Conservation (phyloP, 2,113 vertebrate genomes). For the Microcebus lehilahytsara region DNA sequence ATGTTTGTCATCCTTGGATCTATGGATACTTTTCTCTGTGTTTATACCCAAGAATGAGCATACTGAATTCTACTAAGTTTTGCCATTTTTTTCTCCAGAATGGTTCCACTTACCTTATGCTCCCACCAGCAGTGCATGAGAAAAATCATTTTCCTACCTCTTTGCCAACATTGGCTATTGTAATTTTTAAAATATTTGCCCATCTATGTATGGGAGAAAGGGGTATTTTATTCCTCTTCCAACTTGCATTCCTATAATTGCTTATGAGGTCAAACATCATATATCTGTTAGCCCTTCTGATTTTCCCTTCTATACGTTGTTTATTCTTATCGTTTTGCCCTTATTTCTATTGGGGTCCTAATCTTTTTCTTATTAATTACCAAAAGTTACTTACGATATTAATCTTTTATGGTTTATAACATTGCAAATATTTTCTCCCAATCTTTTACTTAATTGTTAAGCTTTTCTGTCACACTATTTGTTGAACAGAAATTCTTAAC, state of each 20-base stretch:
- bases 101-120: not conserved
- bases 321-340: not conserved
- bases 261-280: not conserved
- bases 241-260: slow-evolving; percentile 16
- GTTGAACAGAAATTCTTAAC: slow-evolving; percentile 23
- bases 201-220: not conserved
- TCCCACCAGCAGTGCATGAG: not conserved
- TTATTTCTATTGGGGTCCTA: not conserved
- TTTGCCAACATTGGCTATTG: not conserved
- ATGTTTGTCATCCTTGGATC: not conserved
- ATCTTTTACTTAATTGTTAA: not conserved
- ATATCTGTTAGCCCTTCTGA: not conserved
- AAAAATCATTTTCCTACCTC: not conserved
- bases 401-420: not conserved
- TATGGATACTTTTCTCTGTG: not conserved
- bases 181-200: not conserved
- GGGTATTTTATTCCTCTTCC: not conserved
- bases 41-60: not conserved
- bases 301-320: not conserved
- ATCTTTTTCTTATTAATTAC: not conserved
- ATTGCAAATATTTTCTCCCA: not conserved
- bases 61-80: slow-evolving; percentile 6
- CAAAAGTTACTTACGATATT: not conserved
- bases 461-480: not conserved
- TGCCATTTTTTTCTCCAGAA: not conserved